These are phyloP conservation scores for Ciona savignyi DNA, from an alignment of 23 tunicate species.

Conservation along the genomic window DNA sequence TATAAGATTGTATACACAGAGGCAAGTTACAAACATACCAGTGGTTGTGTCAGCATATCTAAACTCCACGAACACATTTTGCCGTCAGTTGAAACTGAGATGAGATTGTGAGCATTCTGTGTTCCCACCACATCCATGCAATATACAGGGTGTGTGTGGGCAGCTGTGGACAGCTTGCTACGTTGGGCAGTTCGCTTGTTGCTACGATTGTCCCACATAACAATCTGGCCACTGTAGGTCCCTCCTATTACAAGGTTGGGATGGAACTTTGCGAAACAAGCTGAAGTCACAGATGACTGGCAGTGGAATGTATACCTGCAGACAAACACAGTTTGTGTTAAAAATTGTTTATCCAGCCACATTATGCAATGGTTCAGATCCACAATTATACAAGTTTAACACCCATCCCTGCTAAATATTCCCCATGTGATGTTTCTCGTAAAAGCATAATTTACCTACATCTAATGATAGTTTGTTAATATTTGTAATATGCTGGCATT, in stretches of 20 bases:
- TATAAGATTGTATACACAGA: too few relatives aligned
- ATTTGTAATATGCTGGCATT: too few relatives aligned
- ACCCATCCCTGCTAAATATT: not conserved
- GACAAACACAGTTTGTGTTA: too few relatives aligned
- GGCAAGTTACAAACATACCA: constrained; percentile 32
- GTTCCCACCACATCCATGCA: constrained; percentile 98
- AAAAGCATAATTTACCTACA: not conserved
- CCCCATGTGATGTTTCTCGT: too few relatives aligned
- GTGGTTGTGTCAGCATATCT: constrained; percentile 97
- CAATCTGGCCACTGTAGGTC: constrained; percentile 99
- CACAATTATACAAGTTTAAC: not conserved
- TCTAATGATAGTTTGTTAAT: too few relatives aligned
- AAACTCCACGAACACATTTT: constrained; percentile 98
- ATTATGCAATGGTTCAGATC: not conserved
- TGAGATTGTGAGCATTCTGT: constrained; percentile 97
- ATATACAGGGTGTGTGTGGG: constrained; percentile 99
- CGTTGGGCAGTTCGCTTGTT: constrained; percentile 93
- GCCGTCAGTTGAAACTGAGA: constrained; percentile 95
- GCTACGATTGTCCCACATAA: constrained; percentile 94
- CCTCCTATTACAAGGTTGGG: constrained; percentile 98
- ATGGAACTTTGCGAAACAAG: constrained; percentile 96
- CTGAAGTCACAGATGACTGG: constrained; percentile 90
- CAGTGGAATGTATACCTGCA: constrained; percentile 91
- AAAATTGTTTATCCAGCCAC: too few relatives aligned
- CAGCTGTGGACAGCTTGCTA: constrained; percentile 93